These are phyloP conservation scores for Cryptoprocta ferox DNA, from an alignment of 2,797 vertebrate species.

Conservation along the genomic window DNA sequence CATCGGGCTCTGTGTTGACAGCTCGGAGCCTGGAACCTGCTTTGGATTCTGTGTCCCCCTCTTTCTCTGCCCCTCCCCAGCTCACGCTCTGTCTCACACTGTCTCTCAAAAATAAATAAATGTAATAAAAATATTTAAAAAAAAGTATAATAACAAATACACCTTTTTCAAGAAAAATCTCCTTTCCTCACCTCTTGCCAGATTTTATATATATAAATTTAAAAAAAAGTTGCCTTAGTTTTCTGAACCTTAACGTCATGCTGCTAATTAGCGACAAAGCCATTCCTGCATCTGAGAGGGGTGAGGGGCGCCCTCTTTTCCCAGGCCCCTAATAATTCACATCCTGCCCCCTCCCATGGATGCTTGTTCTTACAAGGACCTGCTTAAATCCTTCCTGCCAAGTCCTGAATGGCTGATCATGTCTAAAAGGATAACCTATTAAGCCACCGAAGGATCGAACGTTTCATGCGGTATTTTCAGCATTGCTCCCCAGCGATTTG, in stretches of 20 bases:
- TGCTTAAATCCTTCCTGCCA: neutral
- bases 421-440: neutral
- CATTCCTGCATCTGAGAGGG: neutral
- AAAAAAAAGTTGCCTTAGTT: neutral
- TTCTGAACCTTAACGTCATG: neutral
- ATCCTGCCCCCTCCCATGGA: neutral
- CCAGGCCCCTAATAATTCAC: neutral
- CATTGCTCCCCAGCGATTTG: neutral
- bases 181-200: neutral
- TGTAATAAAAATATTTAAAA: too few relatives aligned
- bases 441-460: neutral
- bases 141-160: neutral
- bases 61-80: too few relatives aligned
- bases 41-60: too few relatives aligned
- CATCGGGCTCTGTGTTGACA: too few relatives aligned
- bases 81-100: too few relatives aligned
- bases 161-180: neutral
- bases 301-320: neutral
- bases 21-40: too few relatives aligned
- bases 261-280: neutral
- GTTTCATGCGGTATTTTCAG: neutral
- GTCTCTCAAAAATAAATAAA: too few relatives aligned
- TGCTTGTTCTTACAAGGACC: neutral
- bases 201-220: neutral
- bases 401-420: neutral